Evolutionary conservation across 2,797 vertebrate genomes (phyloP).

Genomic region (Liparis tanakae): DNA sequence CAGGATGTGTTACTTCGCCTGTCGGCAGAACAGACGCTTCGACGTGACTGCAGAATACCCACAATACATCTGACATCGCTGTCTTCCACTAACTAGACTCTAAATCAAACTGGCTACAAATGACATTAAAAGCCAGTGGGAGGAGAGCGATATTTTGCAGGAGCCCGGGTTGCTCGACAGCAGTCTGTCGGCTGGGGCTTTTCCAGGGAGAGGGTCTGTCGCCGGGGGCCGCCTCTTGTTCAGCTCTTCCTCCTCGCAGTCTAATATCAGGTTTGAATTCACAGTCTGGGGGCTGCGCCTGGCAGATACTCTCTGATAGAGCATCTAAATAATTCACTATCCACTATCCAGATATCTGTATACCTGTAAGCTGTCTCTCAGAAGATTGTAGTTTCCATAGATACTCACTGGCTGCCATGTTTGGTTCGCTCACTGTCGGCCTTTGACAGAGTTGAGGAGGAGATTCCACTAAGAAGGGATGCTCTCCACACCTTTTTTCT

Average conservation of each 20-base stretch:
- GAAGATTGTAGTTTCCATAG: constrained; percentile 47
- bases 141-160: background rate
- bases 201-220: constrained; percentile 26
- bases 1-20: constrained; percentile 27
- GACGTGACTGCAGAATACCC: constrained; percentile 30
- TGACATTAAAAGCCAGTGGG: background rate
- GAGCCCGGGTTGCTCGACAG: background rate
- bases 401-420: constrained; percentile 25
- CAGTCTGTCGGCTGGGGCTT: constrained; percentile 31
- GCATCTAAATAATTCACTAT: constrained; percentile 75
- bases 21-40: constrained; percentile 17
- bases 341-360: constrained; percentile 55
- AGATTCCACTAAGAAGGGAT: constrained; percentile 5
- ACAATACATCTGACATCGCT: constrained; percentile 14
- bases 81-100: constrained; percentile 3
- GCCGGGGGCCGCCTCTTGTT: constrained; percentile 34
- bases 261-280: constrained; percentile 60
- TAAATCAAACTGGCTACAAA: background rate
- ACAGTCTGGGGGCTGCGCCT: constrained; percentile 49
- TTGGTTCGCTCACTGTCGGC: constrained; percentile 6
- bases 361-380: constrained; percentile 51
- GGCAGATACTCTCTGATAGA: constrained; percentile 57
- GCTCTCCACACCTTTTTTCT: background rate
- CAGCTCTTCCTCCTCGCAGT: constrained; percentile 30
- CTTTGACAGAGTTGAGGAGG: constrained; percentile 5